A percentile compares a stretch with the other conserved stretches of the same genome.
These are phyloP conservation scores for Ormyrus pomaceus DNA, from an alignment of 2,888 invertebrate species.

Conservation along the genomic window DNA sequence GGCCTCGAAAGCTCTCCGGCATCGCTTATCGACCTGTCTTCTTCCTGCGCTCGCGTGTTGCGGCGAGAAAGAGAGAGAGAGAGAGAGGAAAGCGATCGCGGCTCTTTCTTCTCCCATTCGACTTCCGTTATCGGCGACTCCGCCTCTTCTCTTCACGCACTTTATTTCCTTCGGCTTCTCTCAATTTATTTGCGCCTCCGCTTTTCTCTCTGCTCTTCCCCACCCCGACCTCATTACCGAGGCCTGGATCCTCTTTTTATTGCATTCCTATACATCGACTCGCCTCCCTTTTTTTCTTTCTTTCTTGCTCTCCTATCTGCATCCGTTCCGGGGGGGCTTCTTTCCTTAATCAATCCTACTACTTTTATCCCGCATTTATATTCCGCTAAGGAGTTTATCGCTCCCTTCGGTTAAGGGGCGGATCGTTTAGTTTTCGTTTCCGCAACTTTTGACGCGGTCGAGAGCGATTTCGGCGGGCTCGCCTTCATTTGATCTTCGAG, in stretches of 20 bases:
- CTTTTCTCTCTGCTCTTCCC: background rate
- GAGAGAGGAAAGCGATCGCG: background rate
- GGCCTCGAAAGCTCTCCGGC: constrained; percentile 3
- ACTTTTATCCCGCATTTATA: constrained; percentile 42
- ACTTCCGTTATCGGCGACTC: constrained; percentile 47
- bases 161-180: constrained; percentile 40
- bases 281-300: background rate
- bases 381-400: constrained; percentile 47
- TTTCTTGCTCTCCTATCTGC: constrained; percentile 5
- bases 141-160: constrained; percentile 46
- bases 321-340: constrained; percentile 20
- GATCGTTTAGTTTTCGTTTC: no score
- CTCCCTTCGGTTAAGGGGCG: background rate
- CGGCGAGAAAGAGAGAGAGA: no score
- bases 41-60: background rate
- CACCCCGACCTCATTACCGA: constrained; percentile 9
- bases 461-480: no score
- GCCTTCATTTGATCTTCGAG: no score
- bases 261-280: constrained; percentile 46
- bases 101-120: constrained; percentile 18
- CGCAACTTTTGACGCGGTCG: no score
- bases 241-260: constrained; percentile 22
- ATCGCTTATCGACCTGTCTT: constrained; percentile 21
- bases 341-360: constrained; percentile 46
- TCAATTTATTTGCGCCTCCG: background rate